Conservation (phyloP, 2,797 vertebrate species). For the Danio tinwini region DNA sequence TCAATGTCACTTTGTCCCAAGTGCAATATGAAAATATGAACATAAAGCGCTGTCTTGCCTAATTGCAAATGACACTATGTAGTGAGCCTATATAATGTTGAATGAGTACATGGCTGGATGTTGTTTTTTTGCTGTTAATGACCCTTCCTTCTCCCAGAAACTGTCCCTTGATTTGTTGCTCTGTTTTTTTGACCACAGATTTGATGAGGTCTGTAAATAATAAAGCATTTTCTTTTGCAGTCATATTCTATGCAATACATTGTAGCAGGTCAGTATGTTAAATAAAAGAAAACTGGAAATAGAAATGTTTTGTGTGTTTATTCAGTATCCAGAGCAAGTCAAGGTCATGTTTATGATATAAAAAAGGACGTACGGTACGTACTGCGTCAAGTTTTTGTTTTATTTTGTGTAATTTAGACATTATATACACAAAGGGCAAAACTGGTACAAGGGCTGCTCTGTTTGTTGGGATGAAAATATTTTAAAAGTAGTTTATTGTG, state of each 20-base stretch:
- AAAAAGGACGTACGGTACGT: not conserved
- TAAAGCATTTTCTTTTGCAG: conserved; percentile 50
- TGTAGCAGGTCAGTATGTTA: conserved; percentile 63
- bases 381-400: no score
- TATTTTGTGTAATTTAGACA: no score
- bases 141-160: conserved; percentile 38
- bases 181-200: conserved; percentile 39
- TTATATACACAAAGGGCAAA: no score
- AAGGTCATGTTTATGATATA: not conserved
- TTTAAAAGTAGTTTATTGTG: no score
- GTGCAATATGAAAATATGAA: conserved; percentile 65
- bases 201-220: conserved; percentile 60
- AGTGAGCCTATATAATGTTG: conserved; percentile 30
- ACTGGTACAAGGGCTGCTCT: no score
- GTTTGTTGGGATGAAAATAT: no score
- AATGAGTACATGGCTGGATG: conserved; percentile 31
- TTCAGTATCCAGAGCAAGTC: not conserved
- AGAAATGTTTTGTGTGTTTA: conserved; percentile 4
- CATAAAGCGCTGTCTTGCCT: conserved; percentile 47
- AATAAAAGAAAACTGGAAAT: conserved; percentile 41
- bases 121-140: conserved; percentile 15
- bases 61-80: conserved; percentile 42
- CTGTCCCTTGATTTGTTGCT: conserved; percentile 33
- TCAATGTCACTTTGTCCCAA: conserved; percentile 58
- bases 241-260: conserved; percentile 66